Evolutionary conservation across 2,888 invertebrate genomes (phyloP), one percentile per base, ranked within the genome.

Genomic region (Melieria picta): DNA sequence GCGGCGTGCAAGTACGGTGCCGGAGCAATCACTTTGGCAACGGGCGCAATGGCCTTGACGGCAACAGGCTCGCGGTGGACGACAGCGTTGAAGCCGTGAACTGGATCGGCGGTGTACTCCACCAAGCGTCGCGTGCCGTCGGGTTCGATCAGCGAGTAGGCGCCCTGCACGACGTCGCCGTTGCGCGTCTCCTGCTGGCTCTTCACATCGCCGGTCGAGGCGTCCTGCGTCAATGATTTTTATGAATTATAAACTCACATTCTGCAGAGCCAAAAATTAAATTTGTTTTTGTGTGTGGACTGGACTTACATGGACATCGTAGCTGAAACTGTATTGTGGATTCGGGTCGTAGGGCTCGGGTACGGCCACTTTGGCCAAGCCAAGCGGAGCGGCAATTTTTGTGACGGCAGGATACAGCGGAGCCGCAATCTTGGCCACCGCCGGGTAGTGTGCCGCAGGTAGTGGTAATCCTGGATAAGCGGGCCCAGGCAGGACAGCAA

Each of bases 61-160:
- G 82, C 80, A 58, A 75, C 77, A 1, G 89, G 88, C 79, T 88
- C 88, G 65, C 87, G 88, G 77, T 87, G 88, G 16, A 90, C 90
- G 58, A 90, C 88, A 72, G 90, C 90, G 79, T 90, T 90, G 87
- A 90, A 90, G 65, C 90, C 90, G 78, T 90, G 88, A 71, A 89
- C 86, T 61, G 89, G 89, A 83, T 90, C 90, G 66, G 90, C 89
- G 67, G 88, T 88, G 83, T 90, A 90, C 79, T 90, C 89, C 11
- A 90, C 90, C 78, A 88, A 85, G 74, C 90, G 87, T 74, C 88
- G 85, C 72, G 88, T 89, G 77, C 90, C 90, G 77, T 90, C 90
- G 73, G 90, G 87, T 80, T 90, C 90, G 68, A 88, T 87, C 42
- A 90, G 81, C 61, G 88, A 88, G 84, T 90, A 90, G 74, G 88